Conservation (phyloP, 2,797 vertebrate genomes). For the Pelochelys cantorii region DNA sequence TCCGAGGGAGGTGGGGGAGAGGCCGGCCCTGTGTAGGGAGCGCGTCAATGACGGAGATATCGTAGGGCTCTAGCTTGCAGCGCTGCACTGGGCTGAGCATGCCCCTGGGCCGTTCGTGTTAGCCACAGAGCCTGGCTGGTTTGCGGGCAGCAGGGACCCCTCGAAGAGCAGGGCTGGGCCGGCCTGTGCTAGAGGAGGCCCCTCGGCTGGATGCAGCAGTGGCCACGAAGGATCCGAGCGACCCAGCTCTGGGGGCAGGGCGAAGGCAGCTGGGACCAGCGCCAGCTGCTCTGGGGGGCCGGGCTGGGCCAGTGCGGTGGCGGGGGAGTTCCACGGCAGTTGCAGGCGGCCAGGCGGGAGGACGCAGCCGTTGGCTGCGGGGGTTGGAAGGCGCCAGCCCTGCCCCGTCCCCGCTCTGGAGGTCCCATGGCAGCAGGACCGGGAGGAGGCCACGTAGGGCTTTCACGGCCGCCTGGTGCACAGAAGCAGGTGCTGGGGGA, state of each 20-base stretch:
- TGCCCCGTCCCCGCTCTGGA: not conserved
- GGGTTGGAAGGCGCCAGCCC: not conserved
- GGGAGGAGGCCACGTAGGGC: accelerated
- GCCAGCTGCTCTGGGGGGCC: no score
- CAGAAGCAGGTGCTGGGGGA: not conserved
- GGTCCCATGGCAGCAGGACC: not conserved
- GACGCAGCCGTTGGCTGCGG: not conserved
- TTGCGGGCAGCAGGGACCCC: not conserved
- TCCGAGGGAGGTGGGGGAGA: not conserved
- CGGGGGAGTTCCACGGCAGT: not conserved
- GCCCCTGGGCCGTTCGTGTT: no score
- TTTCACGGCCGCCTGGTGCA: not conserved
- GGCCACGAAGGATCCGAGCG: no score
- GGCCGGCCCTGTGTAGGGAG: accelerated
- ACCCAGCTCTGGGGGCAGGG: no score
- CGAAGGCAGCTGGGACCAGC: no score
- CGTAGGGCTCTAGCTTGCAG: not conserved
- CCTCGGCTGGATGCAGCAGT: not conserved
- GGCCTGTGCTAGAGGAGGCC: not conserved
- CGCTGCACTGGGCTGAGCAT: not conserved
- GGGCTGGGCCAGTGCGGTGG: no score
- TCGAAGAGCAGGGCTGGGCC: not conserved
- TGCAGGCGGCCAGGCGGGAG: not conserved
- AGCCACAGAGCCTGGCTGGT: not conserved
- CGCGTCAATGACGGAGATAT: not conserved